These are phyloP conservation scores for rabbit (Oryctolagus cuniculus) DNA, from an alignment of 2,113 vertebrate species.

Conservation along the genomic window mOryCun1.1 NC_091432.1:31786001-31786500, in stretches of 20 bases:
- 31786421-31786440: too few species aligned
- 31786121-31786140: not conserved
- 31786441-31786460: too few species aligned
- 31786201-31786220: not conserved
- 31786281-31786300: too few species aligned
- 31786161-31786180: not conserved
- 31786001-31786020: slow-evolving; percentile 22
- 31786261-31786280: too few species aligned
- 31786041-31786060: slow-evolving; percentile 19
- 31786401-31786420: too few species aligned
- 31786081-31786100: slow-evolving; percentile 19
- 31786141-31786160: not conserved
- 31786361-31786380: too few species aligned
- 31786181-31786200: not conserved
- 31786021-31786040: not conserved
- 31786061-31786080: not conserved
- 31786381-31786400: too few species aligned
- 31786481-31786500: too few species aligned
- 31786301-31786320: too few species aligned
- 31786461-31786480: too few species aligned
- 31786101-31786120: slow-evolving; percentile 63
- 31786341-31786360: too few species aligned
- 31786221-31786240: not conserved
- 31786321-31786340: too few species aligned
- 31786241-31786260: not conserved